phyloP scores from a whole-genome alignment of 2,113 vertebrate genomes.

The Dromas ardeola region DNA sequence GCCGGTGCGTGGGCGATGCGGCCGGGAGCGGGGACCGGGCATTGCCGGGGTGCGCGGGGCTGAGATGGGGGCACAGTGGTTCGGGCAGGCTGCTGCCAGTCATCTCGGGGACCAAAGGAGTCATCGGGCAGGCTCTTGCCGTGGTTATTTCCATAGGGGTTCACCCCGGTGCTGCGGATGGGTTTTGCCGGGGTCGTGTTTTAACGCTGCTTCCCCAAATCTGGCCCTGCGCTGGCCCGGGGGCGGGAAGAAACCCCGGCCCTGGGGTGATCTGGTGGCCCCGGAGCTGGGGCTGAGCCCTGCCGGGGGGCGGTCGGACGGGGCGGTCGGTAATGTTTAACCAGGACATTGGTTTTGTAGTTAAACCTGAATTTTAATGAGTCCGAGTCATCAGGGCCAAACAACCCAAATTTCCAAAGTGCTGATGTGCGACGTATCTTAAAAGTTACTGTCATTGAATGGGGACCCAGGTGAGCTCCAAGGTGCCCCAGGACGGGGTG shows the following conservation, averaged over 20 bases:
- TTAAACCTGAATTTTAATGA: neutral
- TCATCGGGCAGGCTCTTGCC: neutral
- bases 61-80: fast-evolving
- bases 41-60: fast-evolving
- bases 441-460: fast-evolving
- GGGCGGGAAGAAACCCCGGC: neutral
- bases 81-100: neutral
- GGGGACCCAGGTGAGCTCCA: neutral
- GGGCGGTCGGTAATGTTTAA: neutral
- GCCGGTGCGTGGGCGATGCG: fast-evolving
- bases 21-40: neutral
- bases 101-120: fast-evolving
- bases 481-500: neutral
- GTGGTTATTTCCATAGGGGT: fast-evolving
- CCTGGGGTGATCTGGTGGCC: neutral
- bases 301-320: fast-evolving
- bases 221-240: fast-evolving
- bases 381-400: neutral
- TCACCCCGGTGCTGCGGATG: fast-evolving
- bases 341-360: neutral
- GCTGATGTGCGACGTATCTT: fast-evolving
- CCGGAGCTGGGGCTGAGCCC: neutral
- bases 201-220: neutral
- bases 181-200: fast-evolving
- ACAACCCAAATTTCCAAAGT: neutral